Conservation (phyloP, 2,888 invertebrate genomes). For the Rhamnusium bicolor region DNA sequence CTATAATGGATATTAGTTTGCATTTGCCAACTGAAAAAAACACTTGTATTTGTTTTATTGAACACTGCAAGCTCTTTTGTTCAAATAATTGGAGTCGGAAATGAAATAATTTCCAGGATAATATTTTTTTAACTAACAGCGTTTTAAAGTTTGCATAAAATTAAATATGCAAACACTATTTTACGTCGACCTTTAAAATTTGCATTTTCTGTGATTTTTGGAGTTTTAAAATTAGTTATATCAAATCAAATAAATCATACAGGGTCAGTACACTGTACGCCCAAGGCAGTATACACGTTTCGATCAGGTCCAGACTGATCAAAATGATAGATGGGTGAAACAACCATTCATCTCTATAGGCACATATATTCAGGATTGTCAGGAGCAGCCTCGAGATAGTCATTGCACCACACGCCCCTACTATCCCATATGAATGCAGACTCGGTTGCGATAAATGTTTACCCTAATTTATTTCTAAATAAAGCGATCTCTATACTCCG, state of each 20-base stretch:
- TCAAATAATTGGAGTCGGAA: background rate
- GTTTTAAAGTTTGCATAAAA: background rate
- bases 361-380: constrained; percentile 65
- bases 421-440: constrained; percentile 50
- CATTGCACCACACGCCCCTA: constrained; percentile 50
- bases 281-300: constrained; percentile 43
- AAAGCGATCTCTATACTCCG: background rate
- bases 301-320: constrained; percentile 67
- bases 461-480: constrained; percentile 54
- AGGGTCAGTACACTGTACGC: constrained; percentile 28
- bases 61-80: background rate
- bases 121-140: background rate
- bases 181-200: background rate
- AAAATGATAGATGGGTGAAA: constrained; percentile 67
- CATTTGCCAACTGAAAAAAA: background rate
- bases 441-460: constrained; percentile 54
- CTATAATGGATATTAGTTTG: background rate
- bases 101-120: background rate
- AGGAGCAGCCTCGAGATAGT: constrained; percentile 59
- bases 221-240: constrained; percentile 23
- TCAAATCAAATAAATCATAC: constrained; percentile 23
- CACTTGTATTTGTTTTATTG: background rate
- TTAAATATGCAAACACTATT: background rate
- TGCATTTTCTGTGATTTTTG: background rate
- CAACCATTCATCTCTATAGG: constrained; percentile 66